A percentile compares a stretch with the other conserved stretches of the same genome.
Conservation (phyloP, 2,113 vertebrate species). For the Erpornis zantholeuca region DNA sequence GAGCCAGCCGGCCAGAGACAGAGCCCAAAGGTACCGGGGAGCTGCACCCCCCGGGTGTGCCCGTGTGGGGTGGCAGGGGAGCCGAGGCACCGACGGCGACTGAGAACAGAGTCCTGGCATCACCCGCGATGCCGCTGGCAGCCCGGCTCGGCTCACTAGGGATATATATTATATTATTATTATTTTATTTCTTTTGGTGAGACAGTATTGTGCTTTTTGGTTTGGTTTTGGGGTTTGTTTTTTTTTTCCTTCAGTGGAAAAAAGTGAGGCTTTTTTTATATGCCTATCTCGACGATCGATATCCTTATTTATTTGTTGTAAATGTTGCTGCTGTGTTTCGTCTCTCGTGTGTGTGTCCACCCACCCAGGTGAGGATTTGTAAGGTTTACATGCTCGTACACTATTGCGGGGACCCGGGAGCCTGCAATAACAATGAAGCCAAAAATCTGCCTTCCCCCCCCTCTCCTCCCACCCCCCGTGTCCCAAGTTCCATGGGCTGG, state of each 20-base stretch:
- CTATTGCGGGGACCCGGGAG: constrained; percentile 37
- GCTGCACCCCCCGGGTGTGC: not conserved
- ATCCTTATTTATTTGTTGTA: constrained; percentile 79
- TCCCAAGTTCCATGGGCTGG: constrained; percentile 22
- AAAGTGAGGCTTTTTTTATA: constrained; percentile 56
- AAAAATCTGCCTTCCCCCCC: constrained; percentile 55
- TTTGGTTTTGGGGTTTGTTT: not conserved
- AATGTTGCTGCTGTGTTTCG: constrained; percentile 69
- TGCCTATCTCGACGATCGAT: constrained; percentile 44
- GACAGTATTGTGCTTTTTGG: constrained; percentile 59
- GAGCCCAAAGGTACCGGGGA: constrained; percentile 1
- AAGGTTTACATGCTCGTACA: constrained; percentile 53
- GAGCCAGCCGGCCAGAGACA: not conserved
- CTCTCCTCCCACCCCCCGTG: not conserved
- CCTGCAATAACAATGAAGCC: constrained; percentile 71
- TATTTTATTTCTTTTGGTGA: constrained; percentile 22
- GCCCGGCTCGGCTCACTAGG: not conserved
- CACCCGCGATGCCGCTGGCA: not conserved
- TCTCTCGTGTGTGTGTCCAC: constrained; percentile 23
- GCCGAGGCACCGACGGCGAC: not conserved
- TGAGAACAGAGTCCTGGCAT: not conserved
- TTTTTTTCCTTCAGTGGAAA: not conserved
- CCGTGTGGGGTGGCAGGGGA: not conserved
- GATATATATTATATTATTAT: not conserved
- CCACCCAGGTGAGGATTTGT: not conserved